A percentile compares a stretch with the other conserved stretches of the same genome.
phyloP scores from a whole-genome alignment of 2,888 invertebrate genomes.

The Drosophila picticornis region DNA sequence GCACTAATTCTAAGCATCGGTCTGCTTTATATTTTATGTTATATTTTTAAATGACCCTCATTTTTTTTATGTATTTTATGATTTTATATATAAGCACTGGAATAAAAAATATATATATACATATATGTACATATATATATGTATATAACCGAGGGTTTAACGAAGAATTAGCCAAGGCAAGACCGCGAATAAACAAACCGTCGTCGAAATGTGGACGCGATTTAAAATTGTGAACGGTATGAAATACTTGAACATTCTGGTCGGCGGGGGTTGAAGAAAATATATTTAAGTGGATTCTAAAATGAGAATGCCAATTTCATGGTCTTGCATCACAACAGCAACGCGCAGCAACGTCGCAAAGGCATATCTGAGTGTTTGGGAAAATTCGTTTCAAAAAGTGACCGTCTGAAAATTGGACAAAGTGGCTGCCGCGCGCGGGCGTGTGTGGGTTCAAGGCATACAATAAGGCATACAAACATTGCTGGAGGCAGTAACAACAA shows the following conservation, averaged over 20 bases:
- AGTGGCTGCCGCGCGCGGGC: constrained; percentile 65
- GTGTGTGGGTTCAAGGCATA: constrained; percentile 74
- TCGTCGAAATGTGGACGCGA: constrained; percentile 28
- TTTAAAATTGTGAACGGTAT: constrained; percentile 32
- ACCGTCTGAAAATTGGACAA: constrained; percentile 81
- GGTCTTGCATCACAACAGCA: constrained; percentile 77
- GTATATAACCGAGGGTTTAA: neutral
- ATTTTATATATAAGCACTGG: neutral
- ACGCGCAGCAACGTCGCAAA: constrained; percentile 58
- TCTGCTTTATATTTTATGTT: neutral
- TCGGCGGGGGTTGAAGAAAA: constrained; percentile 58
- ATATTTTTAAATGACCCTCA: neutral
- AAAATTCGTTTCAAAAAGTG: constrained; percentile 76
- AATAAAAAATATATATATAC: neutral
- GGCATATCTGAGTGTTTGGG: constrained; percentile 42
- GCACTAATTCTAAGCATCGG: neutral
- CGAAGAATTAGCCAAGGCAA: neutral
- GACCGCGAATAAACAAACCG: neutral
- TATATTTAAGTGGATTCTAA: constrained; percentile 77
- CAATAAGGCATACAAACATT: constrained; percentile 74
- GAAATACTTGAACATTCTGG: constrained; percentile 21
- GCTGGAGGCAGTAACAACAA: constrained; percentile 65
- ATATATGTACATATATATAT: neutral
- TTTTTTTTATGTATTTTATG: neutral
- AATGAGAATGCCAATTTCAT: constrained; percentile 79